Conservation (phyloP, 1,140 invertebrate species). For the Streblospio benedicti region DNA sequence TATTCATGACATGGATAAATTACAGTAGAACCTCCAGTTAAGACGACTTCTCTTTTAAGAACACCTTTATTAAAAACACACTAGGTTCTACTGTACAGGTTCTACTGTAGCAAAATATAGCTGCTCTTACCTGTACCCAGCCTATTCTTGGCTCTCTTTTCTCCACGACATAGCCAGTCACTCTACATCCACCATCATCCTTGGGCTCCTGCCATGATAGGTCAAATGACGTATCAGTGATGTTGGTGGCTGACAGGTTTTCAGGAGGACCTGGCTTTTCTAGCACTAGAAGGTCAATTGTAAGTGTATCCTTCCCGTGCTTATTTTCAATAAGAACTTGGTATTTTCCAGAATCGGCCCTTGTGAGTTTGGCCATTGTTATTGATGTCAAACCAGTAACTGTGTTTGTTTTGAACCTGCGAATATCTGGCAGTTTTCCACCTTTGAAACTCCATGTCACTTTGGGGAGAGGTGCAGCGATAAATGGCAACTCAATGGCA, state of each 20-base stretch:
- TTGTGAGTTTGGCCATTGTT: conserved; percentile 81
- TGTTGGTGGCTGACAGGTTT: conserved; percentile 52
- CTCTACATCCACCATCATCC: conserved; percentile 71
- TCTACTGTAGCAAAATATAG: no score
- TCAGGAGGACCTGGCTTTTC: conserved; percentile 9
- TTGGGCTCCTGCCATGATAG: conserved; percentile 43
- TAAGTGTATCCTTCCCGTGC: conserved; percentile 83
- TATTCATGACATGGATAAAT: no score
- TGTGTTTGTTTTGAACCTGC: conserved; percentile 52
- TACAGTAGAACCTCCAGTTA: no score
- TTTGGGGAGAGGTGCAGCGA: conserved; percentile 82
- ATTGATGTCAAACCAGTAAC: conserved; percentile 46
- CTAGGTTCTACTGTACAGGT: no score
- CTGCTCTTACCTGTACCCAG: conserved; percentile 54
- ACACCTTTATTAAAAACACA: no score
- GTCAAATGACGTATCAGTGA: conserved; percentile 75
- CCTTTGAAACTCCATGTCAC: conserved; percentile 86
- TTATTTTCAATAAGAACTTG: conserved; percentile 90
- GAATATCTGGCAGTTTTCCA: conserved; percentile 73
- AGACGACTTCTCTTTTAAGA: no score
- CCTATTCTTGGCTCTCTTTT: conserved; percentile 70
- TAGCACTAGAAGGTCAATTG: conserved; percentile 89
- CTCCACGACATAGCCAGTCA: conserved; percentile 87
- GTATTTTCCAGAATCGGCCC: conserved; percentile 89
- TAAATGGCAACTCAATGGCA: conserved; percentile 86